Evolutionary conservation across 2,888 invertebrate species (phyloP).

Genomic region (Tineola bisselliella): DNA sequence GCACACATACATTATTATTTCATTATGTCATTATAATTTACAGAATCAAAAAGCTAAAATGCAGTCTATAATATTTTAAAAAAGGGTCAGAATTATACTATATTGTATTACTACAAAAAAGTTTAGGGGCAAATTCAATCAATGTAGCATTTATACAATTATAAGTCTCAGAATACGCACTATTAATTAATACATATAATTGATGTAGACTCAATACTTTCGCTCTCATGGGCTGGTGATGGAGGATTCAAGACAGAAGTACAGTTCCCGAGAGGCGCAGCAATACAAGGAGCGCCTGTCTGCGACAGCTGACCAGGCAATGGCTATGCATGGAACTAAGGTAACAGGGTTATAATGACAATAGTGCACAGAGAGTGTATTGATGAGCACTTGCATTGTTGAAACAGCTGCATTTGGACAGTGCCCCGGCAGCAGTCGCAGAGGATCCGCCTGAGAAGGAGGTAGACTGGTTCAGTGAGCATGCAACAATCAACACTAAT

Average conservation of each 20-base stretch:
- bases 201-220: slow-evolving; percentile 85
- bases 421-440: slow-evolving; percentile 61
- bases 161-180: too few species aligned
- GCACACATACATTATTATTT: too few species aligned
- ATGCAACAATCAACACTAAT: slow-evolving; percentile 62
- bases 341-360: slow-evolving; percentile 60
- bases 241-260: slow-evolving; percentile 95
- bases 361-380: background rate
- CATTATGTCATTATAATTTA: too few species aligned
- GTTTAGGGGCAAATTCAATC: too few species aligned
- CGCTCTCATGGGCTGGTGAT: slow-evolving; percentile 91
- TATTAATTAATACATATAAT: too few species aligned
- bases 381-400: too few species aligned
- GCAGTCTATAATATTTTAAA: too few species aligned
- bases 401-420: slow-evolving; percentile 76
- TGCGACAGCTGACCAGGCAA: slow-evolving; percentile 84
- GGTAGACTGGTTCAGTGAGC: slow-evolving; percentile 92
- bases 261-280: slow-evolving; percentile 94
- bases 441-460: slow-evolving; percentile 77
- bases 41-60: too few species aligned
- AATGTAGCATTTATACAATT: too few species aligned
- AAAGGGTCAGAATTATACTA: too few species aligned
- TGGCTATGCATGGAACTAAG: slow-evolving; percentile 88
- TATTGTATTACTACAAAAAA: too few species aligned
- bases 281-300: slow-evolving; percentile 91